phyloP scores from a whole-genome alignment of 1,140 invertebrate genomes.

The Belonocnema kinseyi region DNA sequence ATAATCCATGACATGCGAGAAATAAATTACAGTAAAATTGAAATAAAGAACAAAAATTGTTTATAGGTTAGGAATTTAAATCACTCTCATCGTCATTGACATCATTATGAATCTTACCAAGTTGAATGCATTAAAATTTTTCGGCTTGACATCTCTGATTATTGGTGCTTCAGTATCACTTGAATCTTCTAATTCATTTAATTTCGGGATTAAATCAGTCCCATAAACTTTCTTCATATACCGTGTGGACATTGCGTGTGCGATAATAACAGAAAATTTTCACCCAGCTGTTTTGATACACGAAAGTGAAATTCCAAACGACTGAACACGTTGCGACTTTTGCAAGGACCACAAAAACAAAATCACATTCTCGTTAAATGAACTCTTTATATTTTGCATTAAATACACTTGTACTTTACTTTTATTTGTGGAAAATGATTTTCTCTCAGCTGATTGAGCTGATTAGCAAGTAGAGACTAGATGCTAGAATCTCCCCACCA shows the following conservation, averaged over 20 bases:
- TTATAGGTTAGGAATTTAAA: constrained; percentile 12
- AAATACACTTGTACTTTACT: no score
- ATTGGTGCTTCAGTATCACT: constrained; percentile 44
- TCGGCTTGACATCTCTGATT: constrained; percentile 40
- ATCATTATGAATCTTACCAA: constrained; percentile 40
- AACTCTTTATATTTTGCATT: no score
- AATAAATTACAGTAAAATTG: constrained; percentile 36
- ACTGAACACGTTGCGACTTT: no score
- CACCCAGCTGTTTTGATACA: neutral
- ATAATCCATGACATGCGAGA: no score
- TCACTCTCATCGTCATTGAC: neutral
- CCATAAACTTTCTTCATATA: constrained; percentile 47
- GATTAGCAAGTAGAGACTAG: no score
- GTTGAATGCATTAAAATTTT: constrained; percentile 46
- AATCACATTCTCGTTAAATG: no score
- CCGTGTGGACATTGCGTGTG: constrained; percentile 45
- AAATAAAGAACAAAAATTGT: neutral
- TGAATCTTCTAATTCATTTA: constrained; percentile 37
- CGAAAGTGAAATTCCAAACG: no score
- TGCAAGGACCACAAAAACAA: no score
- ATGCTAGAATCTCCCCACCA: no score
- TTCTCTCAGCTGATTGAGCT: no score
- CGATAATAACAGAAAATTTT: neutral
- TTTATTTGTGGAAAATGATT: no score
- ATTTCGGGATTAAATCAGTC: constrained; percentile 28